phyloP scores from a whole-genome alignment of 2,113 vertebrate species.

The Taurulus bubalis region DNA sequence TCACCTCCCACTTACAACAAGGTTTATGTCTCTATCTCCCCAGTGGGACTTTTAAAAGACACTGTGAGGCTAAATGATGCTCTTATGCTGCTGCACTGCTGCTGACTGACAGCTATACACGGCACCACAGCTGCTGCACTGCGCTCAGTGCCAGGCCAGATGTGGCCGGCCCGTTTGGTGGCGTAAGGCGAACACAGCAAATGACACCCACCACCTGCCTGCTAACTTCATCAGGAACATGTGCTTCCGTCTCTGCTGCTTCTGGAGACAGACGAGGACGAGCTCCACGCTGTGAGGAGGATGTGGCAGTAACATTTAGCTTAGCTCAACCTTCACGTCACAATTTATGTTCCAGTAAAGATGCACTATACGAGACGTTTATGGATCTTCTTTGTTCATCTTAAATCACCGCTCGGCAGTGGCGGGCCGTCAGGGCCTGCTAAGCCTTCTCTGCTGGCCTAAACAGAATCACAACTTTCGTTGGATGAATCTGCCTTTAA shows the following conservation, averaged over 20 bases:
- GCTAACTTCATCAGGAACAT: conserved; percentile 78
- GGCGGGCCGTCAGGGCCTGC: too few species aligned
- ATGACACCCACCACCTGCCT: conserved; percentile 87
- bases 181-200: conserved; percentile 80
- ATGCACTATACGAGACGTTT: not conserved
- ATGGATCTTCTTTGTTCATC: not conserved
- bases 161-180: conserved; percentile 86
- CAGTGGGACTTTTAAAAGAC: conserved; percentile 61
- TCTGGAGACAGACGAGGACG: conserved; percentile 6
- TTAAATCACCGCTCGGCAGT: not conserved
- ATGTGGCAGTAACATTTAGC: not conserved
- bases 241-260: conserved; percentile 72
- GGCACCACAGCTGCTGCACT: conserved; percentile 78
- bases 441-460: too few species aligned
- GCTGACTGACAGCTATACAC: conserved; percentile 69
- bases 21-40: conserved; percentile 42
- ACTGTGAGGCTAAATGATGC: conserved; percentile 66
- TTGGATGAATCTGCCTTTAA: too few species aligned
- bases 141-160: conserved; percentile 82
- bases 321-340: not conserved
- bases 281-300: not conserved
- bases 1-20: conserved; percentile 35
- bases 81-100: conserved; percentile 55
- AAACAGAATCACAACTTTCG: too few species aligned
- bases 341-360: not conserved